Evolutionary conservation across 2,113 vertebrate genomes (phyloP).

Genomic region (Procavia capensis): DNA sequence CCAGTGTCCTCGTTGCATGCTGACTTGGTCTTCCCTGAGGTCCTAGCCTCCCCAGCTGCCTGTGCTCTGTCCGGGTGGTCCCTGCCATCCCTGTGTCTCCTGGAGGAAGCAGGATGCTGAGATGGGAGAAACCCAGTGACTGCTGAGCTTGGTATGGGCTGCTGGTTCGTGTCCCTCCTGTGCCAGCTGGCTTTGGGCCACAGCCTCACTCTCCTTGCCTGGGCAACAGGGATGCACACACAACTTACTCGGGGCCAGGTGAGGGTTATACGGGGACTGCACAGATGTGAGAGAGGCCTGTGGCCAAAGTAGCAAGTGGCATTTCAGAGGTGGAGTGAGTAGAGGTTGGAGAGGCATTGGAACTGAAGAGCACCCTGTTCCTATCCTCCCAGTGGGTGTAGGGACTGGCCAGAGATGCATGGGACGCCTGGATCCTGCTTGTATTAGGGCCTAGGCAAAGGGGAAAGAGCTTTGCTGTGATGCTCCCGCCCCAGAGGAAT

Average conservation of each 20-base stretch:
- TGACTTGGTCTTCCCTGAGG: not conserved
- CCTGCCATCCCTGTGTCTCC: not conserved
- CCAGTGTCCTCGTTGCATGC: not conserved
- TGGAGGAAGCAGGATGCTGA: not conserved
- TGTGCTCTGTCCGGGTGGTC: not conserved
- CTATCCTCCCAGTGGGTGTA: not conserved
- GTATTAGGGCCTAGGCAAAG: too few species aligned
- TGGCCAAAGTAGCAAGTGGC: not conserved
- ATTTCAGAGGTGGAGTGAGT: not conserved
- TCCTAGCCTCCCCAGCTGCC: accelerated
- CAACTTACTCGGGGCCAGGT: accelerated
- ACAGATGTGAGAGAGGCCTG: too few species aligned
- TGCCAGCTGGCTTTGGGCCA: too few species aligned
- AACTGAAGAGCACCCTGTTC: not conserved
- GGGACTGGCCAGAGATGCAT: not conserved
- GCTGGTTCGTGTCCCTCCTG: not conserved
- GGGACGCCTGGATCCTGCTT: accelerated
- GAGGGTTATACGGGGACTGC: accelerated
- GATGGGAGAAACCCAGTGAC: accelerated
- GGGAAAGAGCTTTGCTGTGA: not conserved
- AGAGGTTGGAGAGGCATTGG: not conserved
- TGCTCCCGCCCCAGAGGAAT: not conserved
- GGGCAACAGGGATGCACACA: not conserved
- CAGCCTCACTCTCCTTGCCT: not conserved
- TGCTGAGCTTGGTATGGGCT: not conserved